phyloP scores from a whole-genome alignment of 2,113 vertebrate species.

The Oryzias celebensis region DNA sequence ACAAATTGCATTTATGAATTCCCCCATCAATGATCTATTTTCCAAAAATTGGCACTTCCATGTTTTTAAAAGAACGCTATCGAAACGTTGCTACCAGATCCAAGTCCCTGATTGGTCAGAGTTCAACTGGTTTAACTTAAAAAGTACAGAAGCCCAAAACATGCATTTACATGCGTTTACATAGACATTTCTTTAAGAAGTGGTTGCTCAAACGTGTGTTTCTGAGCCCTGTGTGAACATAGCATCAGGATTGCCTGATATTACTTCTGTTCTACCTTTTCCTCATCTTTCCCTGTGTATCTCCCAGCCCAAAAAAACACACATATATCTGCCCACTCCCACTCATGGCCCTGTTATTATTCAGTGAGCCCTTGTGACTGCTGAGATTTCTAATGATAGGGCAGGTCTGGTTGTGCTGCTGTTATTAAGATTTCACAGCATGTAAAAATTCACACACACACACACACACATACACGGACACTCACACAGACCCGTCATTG shows the following conservation, averaged over 20 bases:
- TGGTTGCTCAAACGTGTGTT: no score
- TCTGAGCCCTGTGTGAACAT: no score
- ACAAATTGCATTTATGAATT: no score
- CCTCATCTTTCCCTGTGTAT: slow-evolving; percentile 14
- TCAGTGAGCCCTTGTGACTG: slow-evolving; percentile 42
- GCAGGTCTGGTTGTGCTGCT: slow-evolving; percentile 41
- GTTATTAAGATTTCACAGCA: slow-evolving; percentile 71
- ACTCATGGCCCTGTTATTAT: slow-evolving; percentile 45
- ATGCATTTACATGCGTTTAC: no score
- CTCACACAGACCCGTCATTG: slow-evolving; percentile 59
- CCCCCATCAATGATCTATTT: no score
- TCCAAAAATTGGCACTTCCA: no score
- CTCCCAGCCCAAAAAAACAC: slow-evolving; percentile 6
- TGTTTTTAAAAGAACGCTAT: no score
- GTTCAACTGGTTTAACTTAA: no score
- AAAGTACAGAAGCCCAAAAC: no score
- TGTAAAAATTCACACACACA: slow-evolving; percentile 29
- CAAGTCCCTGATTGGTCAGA: no score
- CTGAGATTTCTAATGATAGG: slow-evolving; percentile 69
- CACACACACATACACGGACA: slow-evolving; percentile 9
- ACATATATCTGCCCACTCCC: background rate
- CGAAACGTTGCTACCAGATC: no score
- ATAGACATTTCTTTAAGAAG: no score
- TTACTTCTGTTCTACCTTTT: slow-evolving; percentile 3
- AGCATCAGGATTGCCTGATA: background rate